Base-by-base conservation (phyloP, 2,113 vertebrate genomes). In the Limanda limanda region DNA sequence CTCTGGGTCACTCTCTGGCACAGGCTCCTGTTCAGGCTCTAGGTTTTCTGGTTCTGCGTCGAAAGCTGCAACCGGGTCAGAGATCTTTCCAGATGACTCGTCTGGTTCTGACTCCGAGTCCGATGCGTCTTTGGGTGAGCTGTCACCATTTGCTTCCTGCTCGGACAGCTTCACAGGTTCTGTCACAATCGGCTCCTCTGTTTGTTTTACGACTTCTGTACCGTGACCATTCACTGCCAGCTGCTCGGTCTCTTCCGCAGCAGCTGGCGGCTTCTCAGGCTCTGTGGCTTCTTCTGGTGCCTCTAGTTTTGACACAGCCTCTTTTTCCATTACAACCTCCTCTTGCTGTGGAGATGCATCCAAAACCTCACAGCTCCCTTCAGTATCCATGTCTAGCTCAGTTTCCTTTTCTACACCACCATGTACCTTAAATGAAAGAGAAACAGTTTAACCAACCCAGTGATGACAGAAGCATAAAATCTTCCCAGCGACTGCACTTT, bases 361-460 rank as follows among this genome's bases (percentile, higher is more conserved):
- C 17, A 85, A 81, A 85, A 89, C 87, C 61, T 90, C 89, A 2
- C 59, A 58, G 45, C 71, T 92, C 48, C 83, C 88, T 58, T 93
- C 93, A 42, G 72, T 47, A 71, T 94, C 94, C 92, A 95, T 95
- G 82, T 78, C 72, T 84, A 78, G 48, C 25, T 81, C 55, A 74
- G 68, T 79, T 72, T 62, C 62, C 76, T 37, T 71, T 60, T 23
- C 74, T 56, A 73, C 87, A 72, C 76, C 74, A 92, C 65, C 83
- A 78, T 61, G 71, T 72, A 89, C 90, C 92, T 91, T 65, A 54
- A 84, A 84, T 6, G 2, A 69, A 23, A 75, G 1, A 74, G 1
- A 59, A 48, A 68, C 2, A 2, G 12, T 45, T 27, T 13, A 42
- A 73, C 64, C 35, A 76, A 31, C 62, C 7, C 1, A 27, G 1